phyloP scores from a whole-genome alignment of 30 jellyfish, hydroid and myxozoan species.

The Aurelia sp. region DNA sequence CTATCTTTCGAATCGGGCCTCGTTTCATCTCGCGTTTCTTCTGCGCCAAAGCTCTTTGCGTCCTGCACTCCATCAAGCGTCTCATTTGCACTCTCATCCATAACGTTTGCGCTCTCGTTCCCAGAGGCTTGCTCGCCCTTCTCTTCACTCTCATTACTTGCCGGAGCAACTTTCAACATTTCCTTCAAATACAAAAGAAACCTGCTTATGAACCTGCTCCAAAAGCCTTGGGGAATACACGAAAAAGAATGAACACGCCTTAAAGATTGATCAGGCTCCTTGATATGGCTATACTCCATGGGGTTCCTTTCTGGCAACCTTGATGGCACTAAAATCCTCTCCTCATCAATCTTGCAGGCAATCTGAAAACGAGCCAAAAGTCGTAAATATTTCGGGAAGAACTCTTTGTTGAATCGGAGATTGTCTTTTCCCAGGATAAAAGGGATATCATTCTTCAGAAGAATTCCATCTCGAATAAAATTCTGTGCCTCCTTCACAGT shows the following conservation, averaged over 20 bases:
- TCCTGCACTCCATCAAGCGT: neutral
- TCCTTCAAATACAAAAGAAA: constrained; percentile 74
- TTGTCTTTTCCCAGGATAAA: constrained; percentile 49
- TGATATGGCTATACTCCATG: neutral
- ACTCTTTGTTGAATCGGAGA: constrained; percentile 64
- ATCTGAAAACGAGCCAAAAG: constrained; percentile 89
- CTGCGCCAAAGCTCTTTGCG: neutral
- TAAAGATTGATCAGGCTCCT: constrained; percentile 46
- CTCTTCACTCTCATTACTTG: neutral
- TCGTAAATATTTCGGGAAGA: constrained; percentile 81
- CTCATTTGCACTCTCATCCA: neutral
- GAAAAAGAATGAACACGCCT: constrained; percentile 74
- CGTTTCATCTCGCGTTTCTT: neutral
- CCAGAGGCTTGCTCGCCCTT: neutral
- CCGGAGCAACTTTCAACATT: constrained; percentile 54
- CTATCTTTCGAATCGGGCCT: neutral
- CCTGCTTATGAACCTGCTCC: constrained; percentile 94
- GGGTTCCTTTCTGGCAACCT: constrained; percentile 64
- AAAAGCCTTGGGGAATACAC: constrained; percentile 94
- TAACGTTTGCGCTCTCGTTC: too few species aligned
- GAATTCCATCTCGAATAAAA: constrained; percentile 81
- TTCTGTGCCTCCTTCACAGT: constrained; percentile 84
- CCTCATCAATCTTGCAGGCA: constrained; percentile 91
- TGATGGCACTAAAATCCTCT: constrained; percentile 89
- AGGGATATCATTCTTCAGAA: constrained; percentile 31